A percentile compares a stretch with the other conserved stretches of the same genome.
Evolutionary conservation across 2,888 invertebrate genomes (phyloP).

Genomic region (Pristionchus arcanus): DNA sequence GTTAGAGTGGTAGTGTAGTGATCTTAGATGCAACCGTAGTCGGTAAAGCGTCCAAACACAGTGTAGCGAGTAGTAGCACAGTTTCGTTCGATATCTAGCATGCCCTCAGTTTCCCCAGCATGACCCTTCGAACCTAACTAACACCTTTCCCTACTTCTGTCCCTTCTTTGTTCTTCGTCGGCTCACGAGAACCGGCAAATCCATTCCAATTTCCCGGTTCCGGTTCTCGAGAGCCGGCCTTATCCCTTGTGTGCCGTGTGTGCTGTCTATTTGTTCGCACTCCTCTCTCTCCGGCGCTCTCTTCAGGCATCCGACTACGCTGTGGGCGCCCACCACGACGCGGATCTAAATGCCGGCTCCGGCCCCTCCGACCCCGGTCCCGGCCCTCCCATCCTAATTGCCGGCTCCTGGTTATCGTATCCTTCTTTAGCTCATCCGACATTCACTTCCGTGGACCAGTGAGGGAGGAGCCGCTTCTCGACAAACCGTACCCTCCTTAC

Average conservation of each 20-base stretch:
- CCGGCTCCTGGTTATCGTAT: conserved; percentile 24
- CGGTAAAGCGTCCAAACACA: background rate
- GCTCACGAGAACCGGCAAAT: conserved; percentile 19
- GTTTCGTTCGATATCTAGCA: background rate
- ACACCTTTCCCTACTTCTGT: background rate
- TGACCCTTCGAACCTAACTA: conserved; percentile 4
- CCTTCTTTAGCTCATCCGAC: conserved; percentile 55
- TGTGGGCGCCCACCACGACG: conserved; percentile 49
- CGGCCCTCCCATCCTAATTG: conserved; percentile 1
- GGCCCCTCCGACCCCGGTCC: background rate
- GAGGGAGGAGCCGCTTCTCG: conserved; percentile 67
- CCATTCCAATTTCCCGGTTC: background rate
- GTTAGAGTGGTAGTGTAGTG: conserved; percentile 33
- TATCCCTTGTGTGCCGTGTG: conserved; percentile 9
- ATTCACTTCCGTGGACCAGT: conserved; percentile 60
- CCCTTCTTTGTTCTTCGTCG: background rate
- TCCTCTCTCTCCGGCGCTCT: background rate
- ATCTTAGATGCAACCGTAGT: background rate
- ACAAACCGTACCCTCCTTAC: conserved; percentile 61
- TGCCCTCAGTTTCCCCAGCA: conserved; percentile 19
- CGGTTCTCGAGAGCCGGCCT: conserved; percentile 13
- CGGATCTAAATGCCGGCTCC: conserved; percentile 15
- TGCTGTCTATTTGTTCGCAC: conserved; percentile 24
- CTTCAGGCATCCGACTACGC: conserved; percentile 46
- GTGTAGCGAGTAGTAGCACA: background rate